These are phyloP conservation scores for Drosophila nr. perissopoda DNA, from an alignment of 2,888 invertebrate species.

Conservation along the genomic window DNA sequence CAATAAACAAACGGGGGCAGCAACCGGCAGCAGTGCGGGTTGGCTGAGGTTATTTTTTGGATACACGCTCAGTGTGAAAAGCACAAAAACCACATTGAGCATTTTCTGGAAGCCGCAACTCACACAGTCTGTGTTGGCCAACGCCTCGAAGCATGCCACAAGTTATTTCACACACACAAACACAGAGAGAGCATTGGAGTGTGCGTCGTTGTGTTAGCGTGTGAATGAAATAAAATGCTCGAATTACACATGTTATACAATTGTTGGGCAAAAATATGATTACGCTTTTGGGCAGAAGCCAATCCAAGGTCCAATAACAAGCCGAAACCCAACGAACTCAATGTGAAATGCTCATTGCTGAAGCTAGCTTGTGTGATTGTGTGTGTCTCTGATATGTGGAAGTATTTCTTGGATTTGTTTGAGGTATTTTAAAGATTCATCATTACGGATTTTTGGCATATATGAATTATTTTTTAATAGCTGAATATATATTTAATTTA, in stretches of 20 bases:
- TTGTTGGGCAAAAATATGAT: constrained; percentile 71
- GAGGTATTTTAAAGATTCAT: neutral
- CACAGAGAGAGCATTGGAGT: constrained; percentile 3
- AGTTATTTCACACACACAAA: constrained; percentile 64
- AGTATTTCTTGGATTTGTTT: neutral
- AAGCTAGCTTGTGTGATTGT: neutral
- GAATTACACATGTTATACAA: constrained; percentile 78
- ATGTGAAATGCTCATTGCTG: constrained; percentile 12
- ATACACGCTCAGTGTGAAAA: constrained; percentile 42
- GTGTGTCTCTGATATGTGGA: neutral
- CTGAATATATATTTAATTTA: neutral
- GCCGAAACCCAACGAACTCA: constrained; percentile 5
- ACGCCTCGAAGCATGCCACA: constrained; percentile 78
- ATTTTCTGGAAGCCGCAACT: constrained; percentile 25
- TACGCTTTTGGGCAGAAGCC: constrained; percentile 44
- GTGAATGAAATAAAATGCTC: constrained; percentile 65
- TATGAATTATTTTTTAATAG: neutral
- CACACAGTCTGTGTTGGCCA: constrained; percentile 37
- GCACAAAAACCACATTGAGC: constrained; percentile 64
- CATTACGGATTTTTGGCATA: too few species aligned
- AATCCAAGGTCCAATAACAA: constrained; percentile 6
- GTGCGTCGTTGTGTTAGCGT: constrained; percentile 24
- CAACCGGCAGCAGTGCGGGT: constrained; percentile 2
- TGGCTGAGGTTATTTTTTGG: neutral
- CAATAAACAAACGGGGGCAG: constrained; percentile 60